These are phyloP conservation scores for Leucoraja erinaceus DNA, from an alignment of 2,113 vertebrate species.

Conservation along the genomic window DNA sequence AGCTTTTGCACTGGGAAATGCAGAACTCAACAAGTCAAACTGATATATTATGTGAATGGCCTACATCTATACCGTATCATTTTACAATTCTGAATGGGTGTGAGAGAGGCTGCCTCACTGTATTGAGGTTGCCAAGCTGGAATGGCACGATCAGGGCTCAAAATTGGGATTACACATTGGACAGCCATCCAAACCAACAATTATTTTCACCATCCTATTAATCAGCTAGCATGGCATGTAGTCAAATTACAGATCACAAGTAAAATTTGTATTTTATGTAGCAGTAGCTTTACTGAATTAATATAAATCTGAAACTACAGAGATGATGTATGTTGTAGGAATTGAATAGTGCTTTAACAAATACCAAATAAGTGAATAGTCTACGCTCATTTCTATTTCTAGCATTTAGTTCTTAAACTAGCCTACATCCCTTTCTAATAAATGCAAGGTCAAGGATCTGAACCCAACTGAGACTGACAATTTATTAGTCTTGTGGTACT, in stretches of 20 bases:
- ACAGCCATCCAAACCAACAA: background rate
- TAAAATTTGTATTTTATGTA: background rate
- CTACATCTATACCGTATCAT: background rate
- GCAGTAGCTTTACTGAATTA: background rate
- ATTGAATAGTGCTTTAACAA: background rate
- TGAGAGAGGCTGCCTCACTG: background rate
- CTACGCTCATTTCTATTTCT: background rate
- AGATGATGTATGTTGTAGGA: background rate
- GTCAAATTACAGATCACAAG: background rate
- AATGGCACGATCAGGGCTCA: background rate
- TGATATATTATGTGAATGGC: background rate
- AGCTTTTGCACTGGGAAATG: background rate
- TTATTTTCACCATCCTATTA: background rate
- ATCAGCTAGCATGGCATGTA: background rate
- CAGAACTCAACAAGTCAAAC: background rate
- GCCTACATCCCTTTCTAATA: background rate
- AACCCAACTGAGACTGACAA: too few species aligned
- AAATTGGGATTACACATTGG: background rate
- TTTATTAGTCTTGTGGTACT: too few species aligned
- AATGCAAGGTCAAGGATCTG: too few species aligned
- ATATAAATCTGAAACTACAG: too few species aligned
- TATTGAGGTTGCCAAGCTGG: background rate
- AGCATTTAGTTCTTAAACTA: background rate
- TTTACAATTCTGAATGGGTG: background rate
- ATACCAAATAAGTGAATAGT: background rate